Conservation (phyloP, 2,113 vertebrate species). For the Mesembrinibis cayennensis region DNA sequence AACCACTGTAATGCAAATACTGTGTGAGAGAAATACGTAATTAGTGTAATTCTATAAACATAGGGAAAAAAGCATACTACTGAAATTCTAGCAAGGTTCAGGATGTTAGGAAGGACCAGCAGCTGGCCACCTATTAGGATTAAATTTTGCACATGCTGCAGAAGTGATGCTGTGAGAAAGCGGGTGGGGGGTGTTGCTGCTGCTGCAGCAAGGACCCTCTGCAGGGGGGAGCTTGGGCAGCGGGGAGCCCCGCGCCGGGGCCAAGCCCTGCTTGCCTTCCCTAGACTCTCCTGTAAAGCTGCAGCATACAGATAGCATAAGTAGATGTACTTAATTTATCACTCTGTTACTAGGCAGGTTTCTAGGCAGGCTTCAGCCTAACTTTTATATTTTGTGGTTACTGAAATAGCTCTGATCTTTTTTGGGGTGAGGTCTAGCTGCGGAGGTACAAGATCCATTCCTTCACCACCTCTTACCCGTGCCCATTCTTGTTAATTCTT, state of each 20-base stretch:
- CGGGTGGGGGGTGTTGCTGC: too few relatives aligned
- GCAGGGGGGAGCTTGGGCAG: neutral
- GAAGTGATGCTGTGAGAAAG: neutral
- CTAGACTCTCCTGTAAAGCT: neutral
- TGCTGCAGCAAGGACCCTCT: neutral
- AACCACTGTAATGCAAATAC: neutral
- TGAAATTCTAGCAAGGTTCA: neutral
- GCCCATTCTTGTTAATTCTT: neutral
- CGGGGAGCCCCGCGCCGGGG: accelerated
- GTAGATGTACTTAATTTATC: slow-evolving; percentile 43
- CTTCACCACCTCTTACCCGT: neutral
- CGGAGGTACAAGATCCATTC: neutral
- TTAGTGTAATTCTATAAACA: neutral
- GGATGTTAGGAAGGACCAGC: neutral
- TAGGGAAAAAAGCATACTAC: accelerated
- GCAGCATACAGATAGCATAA: neutral
- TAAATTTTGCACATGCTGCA: neutral
- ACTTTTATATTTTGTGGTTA: neutral
- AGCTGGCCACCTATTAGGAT: neutral
- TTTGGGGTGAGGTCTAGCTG: neutral
- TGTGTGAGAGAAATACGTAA: neutral
- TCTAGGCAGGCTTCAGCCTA: slow-evolving; percentile 47
- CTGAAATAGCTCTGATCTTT: slow-evolving; percentile 34
- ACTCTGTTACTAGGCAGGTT: slow-evolving; percentile 51
- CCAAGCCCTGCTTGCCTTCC: neutral